Base-by-base conservation (phyloP, 2,888 invertebrate genomes). In the Eristalis tenax region DNA sequence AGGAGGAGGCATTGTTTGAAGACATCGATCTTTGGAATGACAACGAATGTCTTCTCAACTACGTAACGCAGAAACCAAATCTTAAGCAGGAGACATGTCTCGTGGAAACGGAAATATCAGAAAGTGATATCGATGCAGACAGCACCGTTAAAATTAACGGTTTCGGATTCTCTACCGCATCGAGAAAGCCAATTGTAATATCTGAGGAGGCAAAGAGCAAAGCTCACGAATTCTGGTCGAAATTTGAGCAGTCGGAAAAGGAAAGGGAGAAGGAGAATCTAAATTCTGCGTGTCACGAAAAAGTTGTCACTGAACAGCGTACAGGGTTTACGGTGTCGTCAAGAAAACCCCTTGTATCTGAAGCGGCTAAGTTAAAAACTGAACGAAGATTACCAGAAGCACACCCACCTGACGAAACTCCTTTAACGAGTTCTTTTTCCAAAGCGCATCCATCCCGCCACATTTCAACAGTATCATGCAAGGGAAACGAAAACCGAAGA, bases 91-190 rank as follows among this genome's bases (percentile, higher is more conserved):
- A 50, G 8, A n/a, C n/a, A 50, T 22, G 59, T 40, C 38, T 1
- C 18, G 10, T 13, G 2, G 40, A 70, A 65, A 28, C 8, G 50
- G 18, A 23, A 15, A 2, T 4, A 13, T 0, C 22, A 22, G 8
- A 64, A 6, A 10, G 1, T 22, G 13, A 18, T 2, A 3, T 57
- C 11, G 26, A n/a, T 2, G 38, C 13, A 38, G 38, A 38, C 38
- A 15, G 4, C 23, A 11, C 59, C 3, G 23, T 10, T 26, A 4
- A 26, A 26, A 4, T 5, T 8, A 2, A 18, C 50, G 6, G 50
- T 18, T n/a, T 23, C 23, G 88, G 80, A 4, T 89, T 89, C 61
- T 75, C 68, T n/a, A 89, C 89, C 10, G 89, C 89, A 0, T 89
- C 88, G 1, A 83, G 70, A 26, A 90, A 89, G 64, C 8, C 22